Evolutionary conservation across 2,888 invertebrate genomes (phyloP), one percentile per base, ranked within the genome.

Genomic region (Rhamnusium bicolor): DNA sequence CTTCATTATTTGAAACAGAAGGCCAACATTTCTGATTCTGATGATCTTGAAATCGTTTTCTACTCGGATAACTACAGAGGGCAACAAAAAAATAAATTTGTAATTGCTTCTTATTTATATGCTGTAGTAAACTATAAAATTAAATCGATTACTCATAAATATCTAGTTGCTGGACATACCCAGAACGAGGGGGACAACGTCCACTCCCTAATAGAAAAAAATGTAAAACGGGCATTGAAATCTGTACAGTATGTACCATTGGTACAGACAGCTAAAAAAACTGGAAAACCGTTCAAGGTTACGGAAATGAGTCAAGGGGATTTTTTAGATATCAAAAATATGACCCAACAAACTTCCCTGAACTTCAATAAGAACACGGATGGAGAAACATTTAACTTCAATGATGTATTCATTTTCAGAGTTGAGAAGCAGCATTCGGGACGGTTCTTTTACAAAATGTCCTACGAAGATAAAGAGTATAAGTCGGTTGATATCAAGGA

Each of bases 151-250:
- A 71, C 71, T 18, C 58, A 71, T 24, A 71, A 69, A 60, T 69
- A 56, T 69, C 68, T 72, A 1, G 70, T 78, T 6, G 58, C 16
- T 10, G 74, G 76, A 60, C 73, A 67, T 27, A 73, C 73, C 3
- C 72, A 74, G 24, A 71, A 76, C 49, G 76, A 73, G 51, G 73
- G 76, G 10, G 71, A 75, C 27, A 49, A 46, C 19, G 70, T 63
- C 19, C 73, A 73, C 58, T 67, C 75, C 19, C 69, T 73, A n/a
- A 76, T 76, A 47, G 74, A 78, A 65, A 69, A 69, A 21, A 46
- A 68, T 19, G 66, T 76, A 40, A 74, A 76, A 56, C 53, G 73
- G 54, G 49, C 65, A 24, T 24, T 6, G 6, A 24, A 24, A 24
- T 24, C 24, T 24, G 24, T n/a, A n/a, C n/a, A n/a, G n/a, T n/a